These are phyloP conservation scores for Ctenoplectra terminalis DNA, from an alignment of 1,140 invertebrate genomes.

Conservation along the genomic window DNA sequence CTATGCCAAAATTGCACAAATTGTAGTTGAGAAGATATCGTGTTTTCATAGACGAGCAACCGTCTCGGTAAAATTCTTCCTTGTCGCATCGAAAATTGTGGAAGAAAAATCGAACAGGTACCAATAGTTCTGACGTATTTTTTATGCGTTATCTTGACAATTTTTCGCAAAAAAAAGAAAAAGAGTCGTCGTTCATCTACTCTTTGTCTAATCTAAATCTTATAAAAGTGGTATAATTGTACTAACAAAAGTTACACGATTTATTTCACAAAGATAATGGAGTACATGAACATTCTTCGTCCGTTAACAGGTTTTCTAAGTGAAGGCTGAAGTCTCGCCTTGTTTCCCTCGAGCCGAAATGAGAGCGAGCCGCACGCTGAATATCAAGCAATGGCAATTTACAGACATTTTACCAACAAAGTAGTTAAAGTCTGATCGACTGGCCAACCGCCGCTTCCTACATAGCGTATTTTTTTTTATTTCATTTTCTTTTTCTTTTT, in stretches of 20 bases:
- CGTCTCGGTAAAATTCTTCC: background rate
- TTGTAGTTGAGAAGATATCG: background rate
- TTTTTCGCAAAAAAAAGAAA: background rate
- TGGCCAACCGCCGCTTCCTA: conserved; percentile 71
- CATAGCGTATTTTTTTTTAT: conserved; percentile 43
- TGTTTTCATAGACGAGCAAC: background rate
- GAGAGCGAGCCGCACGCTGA: conserved; percentile 75
- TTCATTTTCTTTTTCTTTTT: background rate
- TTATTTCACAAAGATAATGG: conserved; percentile 46
- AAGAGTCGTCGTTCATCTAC: background rate
- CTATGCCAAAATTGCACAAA: background rate
- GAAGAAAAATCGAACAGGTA: background rate
- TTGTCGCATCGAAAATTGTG: no score
- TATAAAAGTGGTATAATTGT: conserved; percentile 53
- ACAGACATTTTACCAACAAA: conserved; percentile 43
- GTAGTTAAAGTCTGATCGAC: conserved; percentile 55
- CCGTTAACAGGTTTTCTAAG: conserved; percentile 83
- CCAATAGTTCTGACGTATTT: background rate
- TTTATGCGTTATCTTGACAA: background rate
- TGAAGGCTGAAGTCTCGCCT: conserved; percentile 79
- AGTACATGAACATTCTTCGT: conserved; percentile 78
- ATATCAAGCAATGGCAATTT: conserved; percentile 73
- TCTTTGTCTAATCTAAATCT: background rate
- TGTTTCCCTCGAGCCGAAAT: conserved; percentile 74
- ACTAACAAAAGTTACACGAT: conserved; percentile 52